Evolutionary conservation across 2,113 vertebrate genomes (phyloP).

Genomic region (Nycticebus coucang): DNA sequence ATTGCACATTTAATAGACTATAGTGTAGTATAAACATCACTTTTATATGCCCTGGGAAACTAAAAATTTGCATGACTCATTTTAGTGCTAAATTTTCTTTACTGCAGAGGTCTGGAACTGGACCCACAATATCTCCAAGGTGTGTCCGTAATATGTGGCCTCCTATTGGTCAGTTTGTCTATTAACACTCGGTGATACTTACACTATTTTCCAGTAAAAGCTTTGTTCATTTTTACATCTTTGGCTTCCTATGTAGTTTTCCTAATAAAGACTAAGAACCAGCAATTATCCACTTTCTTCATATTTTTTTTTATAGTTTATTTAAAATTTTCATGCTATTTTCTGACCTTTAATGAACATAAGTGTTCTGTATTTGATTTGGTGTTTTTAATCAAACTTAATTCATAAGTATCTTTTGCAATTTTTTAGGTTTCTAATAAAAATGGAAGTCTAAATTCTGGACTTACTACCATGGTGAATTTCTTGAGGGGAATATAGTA

Average conservation of each 20-base stretch:
- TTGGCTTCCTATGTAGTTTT: constrained; percentile 4
- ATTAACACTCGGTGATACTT: not conserved
- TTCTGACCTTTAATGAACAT: not conserved
- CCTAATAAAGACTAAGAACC: not conserved
- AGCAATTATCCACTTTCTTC: constrained; percentile 15
- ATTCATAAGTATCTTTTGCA: not conserved
- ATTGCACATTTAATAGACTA: not conserved
- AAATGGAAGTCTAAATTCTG: not conserved
- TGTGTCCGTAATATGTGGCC: not conserved
- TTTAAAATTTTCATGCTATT: not conserved
- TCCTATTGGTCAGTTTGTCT: not conserved
- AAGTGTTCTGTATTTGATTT: not conserved
- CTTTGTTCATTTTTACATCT: not conserved
- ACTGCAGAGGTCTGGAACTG: not conserved
- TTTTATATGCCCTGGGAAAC: not conserved
- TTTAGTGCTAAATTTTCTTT: not conserved
- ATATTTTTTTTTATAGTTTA: not conserved
- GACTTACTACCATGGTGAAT: not conserved
- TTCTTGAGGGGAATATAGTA: not conserved
- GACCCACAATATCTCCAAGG: not conserved
- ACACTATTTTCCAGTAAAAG: not conserved
- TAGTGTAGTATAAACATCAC: not conserved
- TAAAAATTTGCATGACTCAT: not conserved
- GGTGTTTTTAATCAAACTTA: not conserved
- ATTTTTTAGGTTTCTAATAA: constrained; percentile 10